phyloP scores from a whole-genome alignment of 2,113 vertebrate genomes.

The Theristicus caerulescens region DNA sequence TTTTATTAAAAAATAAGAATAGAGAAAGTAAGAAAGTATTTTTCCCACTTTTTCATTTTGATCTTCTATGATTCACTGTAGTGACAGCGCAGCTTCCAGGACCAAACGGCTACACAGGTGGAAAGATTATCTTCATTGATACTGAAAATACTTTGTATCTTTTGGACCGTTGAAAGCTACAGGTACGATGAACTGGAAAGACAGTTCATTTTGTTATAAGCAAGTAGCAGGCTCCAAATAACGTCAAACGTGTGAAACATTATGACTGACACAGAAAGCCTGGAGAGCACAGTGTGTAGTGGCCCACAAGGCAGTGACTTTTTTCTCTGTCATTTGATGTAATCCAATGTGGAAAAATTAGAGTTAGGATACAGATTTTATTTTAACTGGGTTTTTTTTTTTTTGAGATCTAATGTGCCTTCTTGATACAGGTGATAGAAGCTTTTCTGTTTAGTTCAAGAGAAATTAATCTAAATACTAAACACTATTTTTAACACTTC shows the following conservation, averaged over 20 bases:
- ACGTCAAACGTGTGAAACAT: not conserved
- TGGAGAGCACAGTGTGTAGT: not conserved
- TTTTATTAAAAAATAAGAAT: not conserved
- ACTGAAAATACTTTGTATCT: constrained; percentile 99
- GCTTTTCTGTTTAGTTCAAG: not conserved
- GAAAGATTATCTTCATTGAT: constrained; percentile 97
- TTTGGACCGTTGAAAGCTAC: constrained; percentile 50
- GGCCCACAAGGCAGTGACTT: not conserved
- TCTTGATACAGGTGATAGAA: not conserved
- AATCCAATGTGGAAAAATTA: not conserved
- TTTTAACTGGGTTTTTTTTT: not conserved
- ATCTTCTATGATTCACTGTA: constrained; percentile 58
- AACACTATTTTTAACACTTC: not conserved
- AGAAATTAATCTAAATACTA: not conserved
- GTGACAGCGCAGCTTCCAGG: constrained; percentile 95
- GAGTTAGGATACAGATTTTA: not conserved
- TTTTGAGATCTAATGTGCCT: not conserved
- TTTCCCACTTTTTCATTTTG: not conserved
- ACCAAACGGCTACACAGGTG: constrained; percentile 87
- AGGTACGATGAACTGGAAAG: not conserved
- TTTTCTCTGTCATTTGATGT: not conserved
- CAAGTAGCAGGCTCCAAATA: not conserved
- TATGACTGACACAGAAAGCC: not conserved
- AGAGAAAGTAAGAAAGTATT: not conserved
- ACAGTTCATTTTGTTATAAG: not conserved